A percentile compares a stretch with the other conserved stretches of the same genome.
phyloP scores from a whole-genome alignment of 1,140 invertebrate species.

The Heliothis subflexa region DNA sequence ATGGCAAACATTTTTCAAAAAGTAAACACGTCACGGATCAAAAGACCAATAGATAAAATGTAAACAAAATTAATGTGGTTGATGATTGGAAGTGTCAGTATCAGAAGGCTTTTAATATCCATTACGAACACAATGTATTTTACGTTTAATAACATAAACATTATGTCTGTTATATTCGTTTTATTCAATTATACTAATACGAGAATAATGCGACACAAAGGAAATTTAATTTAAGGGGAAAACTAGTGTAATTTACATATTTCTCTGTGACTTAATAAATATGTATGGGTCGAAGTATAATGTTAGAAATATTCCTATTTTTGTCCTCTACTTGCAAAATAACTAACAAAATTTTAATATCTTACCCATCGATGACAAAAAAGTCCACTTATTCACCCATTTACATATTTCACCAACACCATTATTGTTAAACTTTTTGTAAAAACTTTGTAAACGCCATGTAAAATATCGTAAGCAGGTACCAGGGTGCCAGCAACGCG shows the following conservation, averaged over 20 bases:
- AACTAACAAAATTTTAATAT: not conserved
- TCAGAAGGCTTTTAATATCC: constrained; percentile 23
- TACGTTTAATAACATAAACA: constrained; percentile 16
- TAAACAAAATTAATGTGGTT: constrained; percentile 13
- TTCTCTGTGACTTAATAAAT: too few species aligned
- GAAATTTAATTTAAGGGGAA: too few species aligned
- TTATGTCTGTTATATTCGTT: not conserved
- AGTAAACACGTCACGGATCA: not conserved
- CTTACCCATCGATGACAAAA: constrained; percentile 31
- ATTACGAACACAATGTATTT: constrained; percentile 3
- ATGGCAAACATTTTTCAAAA: not conserved
- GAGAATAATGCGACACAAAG: not conserved
- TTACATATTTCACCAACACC: not conserved
- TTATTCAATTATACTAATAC: not conserved
- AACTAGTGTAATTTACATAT: too few species aligned
- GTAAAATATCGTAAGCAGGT: constrained; percentile 22
- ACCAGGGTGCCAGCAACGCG: constrained; percentile 55
- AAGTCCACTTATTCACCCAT: constrained; percentile 10
- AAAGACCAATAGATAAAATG: not conserved
- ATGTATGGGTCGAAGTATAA: too few species aligned
- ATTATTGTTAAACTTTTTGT: not conserved
- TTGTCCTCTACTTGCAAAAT: not conserved
- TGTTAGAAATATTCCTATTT: too few species aligned
- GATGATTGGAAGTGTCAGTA: constrained; percentile 1
- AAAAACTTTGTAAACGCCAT: not conserved